These are phyloP conservation scores for Nowickia ferox DNA, from an alignment of 2,888 invertebrate species.

Conservation along the genomic window DNA sequence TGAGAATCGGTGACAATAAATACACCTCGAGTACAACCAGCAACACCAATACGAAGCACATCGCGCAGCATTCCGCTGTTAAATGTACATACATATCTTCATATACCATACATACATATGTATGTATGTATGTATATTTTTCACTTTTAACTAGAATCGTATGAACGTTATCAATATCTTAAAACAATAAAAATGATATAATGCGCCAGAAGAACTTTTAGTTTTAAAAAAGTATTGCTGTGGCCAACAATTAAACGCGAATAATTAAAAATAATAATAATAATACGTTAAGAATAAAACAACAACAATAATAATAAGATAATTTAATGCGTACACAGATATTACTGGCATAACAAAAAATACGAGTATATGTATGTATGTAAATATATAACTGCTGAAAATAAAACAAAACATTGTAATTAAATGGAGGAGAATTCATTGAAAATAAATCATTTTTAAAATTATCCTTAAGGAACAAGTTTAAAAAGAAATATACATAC, in stretches of 20 bases:
- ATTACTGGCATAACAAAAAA: conserved; percentile 31
- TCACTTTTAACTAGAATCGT: conserved; percentile 56
- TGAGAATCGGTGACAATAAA: conserved; percentile 50
- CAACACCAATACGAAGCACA: conserved; percentile 17
- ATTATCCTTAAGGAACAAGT: conserved; percentile 2
- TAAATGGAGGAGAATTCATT: conserved; percentile 13
- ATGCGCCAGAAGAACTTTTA: conserved; percentile 66
- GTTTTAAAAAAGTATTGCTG: conserved; percentile 77
- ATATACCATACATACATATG: too few relatives aligned
- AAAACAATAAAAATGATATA: conserved; percentile 72
- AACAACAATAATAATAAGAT: conserved; percentile 15
- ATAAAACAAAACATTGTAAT: neutral
- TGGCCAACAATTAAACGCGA: conserved; percentile 75
- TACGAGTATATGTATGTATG: too few relatives aligned
- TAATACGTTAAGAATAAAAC: conserved; percentile 72
- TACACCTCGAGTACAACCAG: conserved; percentile 12
- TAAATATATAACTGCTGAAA: conserved; percentile 11
- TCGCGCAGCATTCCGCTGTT: conserved; percentile 7
- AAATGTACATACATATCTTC: too few relatives aligned
- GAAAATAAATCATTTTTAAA: conserved; percentile 12
- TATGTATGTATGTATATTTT: conserved; percentile 1
- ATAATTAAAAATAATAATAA: conserved; percentile 45
- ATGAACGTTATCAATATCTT: conserved; percentile 73
- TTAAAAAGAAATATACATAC: conserved; percentile 6
- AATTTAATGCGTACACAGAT: conserved; percentile 43